These are phyloP conservation scores for Adela reaumurella DNA, from an alignment of 2,888 invertebrate species.

Conservation along the genomic window DNA sequence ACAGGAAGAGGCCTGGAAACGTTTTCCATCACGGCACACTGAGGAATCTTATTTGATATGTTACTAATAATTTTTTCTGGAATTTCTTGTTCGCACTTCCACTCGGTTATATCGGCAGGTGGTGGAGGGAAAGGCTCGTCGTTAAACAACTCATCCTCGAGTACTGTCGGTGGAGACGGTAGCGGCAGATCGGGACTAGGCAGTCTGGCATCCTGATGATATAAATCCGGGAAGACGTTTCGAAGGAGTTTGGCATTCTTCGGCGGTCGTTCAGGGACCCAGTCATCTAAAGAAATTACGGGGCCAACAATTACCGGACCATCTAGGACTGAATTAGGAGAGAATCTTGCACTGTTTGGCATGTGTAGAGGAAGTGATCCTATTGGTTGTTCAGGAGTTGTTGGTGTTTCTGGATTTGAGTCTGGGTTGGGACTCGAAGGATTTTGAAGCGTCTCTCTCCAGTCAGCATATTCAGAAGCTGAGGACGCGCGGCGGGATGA, in stretches of 20 bases:
- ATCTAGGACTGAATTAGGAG: conserved; percentile 48
- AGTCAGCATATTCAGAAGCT: conserved; percentile 64
- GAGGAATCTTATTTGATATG: neutral
- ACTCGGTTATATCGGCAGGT: conserved; percentile 31
- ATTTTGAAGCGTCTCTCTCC: conserved; percentile 21
- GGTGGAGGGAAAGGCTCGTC: conserved; percentile 66
- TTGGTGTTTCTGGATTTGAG: neutral
- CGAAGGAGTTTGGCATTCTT: conserved; percentile 68
- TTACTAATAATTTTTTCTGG: neutral
- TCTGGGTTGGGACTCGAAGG: neutral
- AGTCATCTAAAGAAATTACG: conserved; percentile 62
- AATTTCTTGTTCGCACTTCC: conserved; percentile 10
- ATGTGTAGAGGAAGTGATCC: neutral
- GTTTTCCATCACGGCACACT: neutral
- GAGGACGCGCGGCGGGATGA: conserved; percentile 61
- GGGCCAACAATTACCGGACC: conserved; percentile 62
- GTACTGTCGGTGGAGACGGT: conserved; percentile 59
- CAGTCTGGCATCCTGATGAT: conserved; percentile 39
- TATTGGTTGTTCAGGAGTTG: neutral
- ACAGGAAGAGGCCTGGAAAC: neutral
- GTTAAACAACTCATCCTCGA: conserved; percentile 56
- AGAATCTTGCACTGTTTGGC: conserved; percentile 1
- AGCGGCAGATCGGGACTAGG: conserved; percentile 61
- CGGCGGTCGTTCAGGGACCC: conserved; percentile 73
- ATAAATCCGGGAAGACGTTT: conserved; percentile 35